Conservation (phyloP, 2,113 vertebrate species). For the Rallus limicola region DNA sequence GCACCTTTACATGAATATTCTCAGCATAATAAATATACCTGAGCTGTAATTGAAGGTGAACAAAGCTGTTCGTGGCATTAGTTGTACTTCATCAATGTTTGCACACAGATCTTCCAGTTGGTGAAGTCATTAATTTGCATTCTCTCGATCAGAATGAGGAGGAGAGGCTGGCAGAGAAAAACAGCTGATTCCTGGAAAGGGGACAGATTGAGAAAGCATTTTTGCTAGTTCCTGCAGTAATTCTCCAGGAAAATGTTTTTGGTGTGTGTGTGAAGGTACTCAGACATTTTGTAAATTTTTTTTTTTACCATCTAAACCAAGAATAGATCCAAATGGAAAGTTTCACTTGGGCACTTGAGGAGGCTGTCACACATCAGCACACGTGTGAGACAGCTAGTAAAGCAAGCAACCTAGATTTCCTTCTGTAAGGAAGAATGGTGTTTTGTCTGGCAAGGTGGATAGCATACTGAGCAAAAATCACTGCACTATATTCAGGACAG, state of each 20-base stretch:
- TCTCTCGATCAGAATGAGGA: background rate
- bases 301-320: background rate
- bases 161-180: background rate
- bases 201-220: background rate
- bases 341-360: background rate
- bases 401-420: background rate
- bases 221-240: background rate
- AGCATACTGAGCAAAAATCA: background rate
- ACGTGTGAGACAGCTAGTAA: background rate
- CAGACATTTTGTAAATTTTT: no score
- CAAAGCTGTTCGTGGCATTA: background rate
- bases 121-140: background rate
- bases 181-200: background rate
- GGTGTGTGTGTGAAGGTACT: no score
- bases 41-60: background rate
- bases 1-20: background rate
- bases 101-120: background rate
- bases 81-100: background rate
- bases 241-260: background rate
- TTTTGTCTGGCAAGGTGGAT: background rate
- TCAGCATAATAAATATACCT: background rate
- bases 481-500: fast-evolving
- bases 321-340: background rate
- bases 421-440: background rate
- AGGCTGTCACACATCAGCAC: background rate